These are phyloP conservation scores for Spatulosminthurus flaviceps DNA, from an alignment of 2,888 invertebrate genomes.

Conservation along the genomic window DNA sequence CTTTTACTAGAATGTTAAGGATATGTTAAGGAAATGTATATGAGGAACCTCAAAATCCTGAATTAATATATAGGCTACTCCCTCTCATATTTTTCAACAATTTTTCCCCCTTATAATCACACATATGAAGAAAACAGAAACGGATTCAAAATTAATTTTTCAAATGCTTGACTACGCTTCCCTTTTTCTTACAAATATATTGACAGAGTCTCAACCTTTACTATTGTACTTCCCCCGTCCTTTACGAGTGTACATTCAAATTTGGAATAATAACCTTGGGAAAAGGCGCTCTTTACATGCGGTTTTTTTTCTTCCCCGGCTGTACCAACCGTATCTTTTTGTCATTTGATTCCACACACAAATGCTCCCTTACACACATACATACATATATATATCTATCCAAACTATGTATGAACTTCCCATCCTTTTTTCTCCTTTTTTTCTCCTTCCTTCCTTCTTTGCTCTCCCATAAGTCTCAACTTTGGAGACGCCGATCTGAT, in stretches of 20 bases:
- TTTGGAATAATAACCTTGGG: constrained; percentile 27
- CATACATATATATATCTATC: too few relatives aligned
- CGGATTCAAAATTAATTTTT: background rate
- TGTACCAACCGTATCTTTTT: constrained; percentile 12
- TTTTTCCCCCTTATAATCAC: background rate
- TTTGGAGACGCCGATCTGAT: too few relatives aligned
- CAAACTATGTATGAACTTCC: too few relatives aligned
- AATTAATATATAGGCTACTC: too few relatives aligned
- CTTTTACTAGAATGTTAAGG: too few relatives aligned
- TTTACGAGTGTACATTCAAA: constrained; percentile 1
- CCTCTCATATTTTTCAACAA: too few relatives aligned
- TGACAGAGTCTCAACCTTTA: background rate
- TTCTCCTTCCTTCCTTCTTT: too few relatives aligned
- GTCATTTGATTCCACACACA: background rate
- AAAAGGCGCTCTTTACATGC: constrained; percentile 6
- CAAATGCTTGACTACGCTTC: background rate
- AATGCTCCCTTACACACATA: too few relatives aligned
- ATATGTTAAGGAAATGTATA: too few relatives aligned
- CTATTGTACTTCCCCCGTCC: background rate
- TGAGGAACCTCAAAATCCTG: too few relatives aligned
- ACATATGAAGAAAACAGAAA: background rate
- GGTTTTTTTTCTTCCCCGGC: background rate
- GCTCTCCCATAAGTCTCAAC: too few relatives aligned
- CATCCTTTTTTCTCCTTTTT: too few relatives aligned
- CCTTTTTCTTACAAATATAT: background rate